These are phyloP conservation scores for Pedicia rivosa DNA, from an alignment of 2,888 invertebrate species.

Conservation along the genomic window DNA sequence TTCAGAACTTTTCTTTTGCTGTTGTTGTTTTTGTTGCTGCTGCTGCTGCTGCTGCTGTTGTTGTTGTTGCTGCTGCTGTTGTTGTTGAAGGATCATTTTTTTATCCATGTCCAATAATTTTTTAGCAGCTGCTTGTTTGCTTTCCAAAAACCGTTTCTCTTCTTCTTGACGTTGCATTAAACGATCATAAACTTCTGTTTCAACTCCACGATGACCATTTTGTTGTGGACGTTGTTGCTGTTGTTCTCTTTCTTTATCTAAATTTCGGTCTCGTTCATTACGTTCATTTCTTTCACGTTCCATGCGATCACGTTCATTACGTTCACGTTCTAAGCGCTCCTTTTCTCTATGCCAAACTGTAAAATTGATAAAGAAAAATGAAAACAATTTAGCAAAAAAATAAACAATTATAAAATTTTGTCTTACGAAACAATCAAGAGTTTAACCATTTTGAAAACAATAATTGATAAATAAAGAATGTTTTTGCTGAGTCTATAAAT, in stretches of 20 bases:
- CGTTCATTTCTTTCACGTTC: slow-evolving; percentile 15
- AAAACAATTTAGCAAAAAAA: background rate
- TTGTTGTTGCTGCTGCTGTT: background rate
- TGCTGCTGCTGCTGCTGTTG: background rate
- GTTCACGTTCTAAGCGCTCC: slow-evolving; percentile 12
- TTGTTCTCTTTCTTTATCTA: slow-evolving; percentile 9
- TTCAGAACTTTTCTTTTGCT: slow-evolving; percentile 26
- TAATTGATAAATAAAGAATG: too few species aligned
- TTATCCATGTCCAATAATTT: background rate
- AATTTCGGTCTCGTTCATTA: slow-evolving; percentile 15
- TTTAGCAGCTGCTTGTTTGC: background rate
- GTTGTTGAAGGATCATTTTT: too few species aligned
- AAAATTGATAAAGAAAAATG: too few species aligned
- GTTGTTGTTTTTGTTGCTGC: slow-evolving; percentile 15
- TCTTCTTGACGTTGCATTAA: slow-evolving; percentile 77
- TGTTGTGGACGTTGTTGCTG: slow-evolving; percentile 14
- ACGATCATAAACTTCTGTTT: slow-evolving; percentile 64
- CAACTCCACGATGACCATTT: slow-evolving; percentile 52
- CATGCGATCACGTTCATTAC: slow-evolving; percentile 11
- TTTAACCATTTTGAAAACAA: too few species aligned
- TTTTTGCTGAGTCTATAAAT: too few species aligned
- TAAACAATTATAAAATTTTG: too few species aligned
- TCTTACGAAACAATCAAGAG: too few species aligned
- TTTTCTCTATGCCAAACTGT: slow-evolving; percentile 9
- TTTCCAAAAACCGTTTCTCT: slow-evolving; percentile 30